phyloP scores from a whole-genome alignment of 1,140 invertebrate species.

The Drosophila albomicans region DNA sequence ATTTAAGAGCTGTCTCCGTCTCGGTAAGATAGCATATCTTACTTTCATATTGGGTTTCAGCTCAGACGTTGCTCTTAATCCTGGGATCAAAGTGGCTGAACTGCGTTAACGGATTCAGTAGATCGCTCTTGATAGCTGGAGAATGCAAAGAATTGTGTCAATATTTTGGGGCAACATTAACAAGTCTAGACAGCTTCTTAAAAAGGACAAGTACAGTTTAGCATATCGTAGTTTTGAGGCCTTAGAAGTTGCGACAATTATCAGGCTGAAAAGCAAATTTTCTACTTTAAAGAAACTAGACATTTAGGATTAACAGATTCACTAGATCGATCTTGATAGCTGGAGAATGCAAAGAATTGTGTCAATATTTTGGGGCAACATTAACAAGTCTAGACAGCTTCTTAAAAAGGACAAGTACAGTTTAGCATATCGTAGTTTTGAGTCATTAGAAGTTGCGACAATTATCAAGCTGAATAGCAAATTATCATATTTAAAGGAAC shows the following conservation, averaged over 20 bases:
- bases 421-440: not conserved
- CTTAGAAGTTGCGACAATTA: too few species aligned
- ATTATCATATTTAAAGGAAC: too few species aligned
- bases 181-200: slow-evolving; percentile 9
- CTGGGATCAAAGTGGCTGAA: slow-evolving; percentile 9
- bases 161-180: slow-evolving; percentile 28
- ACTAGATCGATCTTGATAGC: too few species aligned
- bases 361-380: too few species aligned
- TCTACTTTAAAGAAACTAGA: too few species aligned
- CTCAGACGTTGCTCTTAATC: slow-evolving; percentile 4
- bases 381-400: too few species aligned
- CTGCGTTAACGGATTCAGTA: not conserved
- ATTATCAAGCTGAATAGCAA: too few species aligned
- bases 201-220: slow-evolving; percentile 21
- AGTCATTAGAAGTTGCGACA: too few species aligned
- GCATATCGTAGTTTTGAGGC: not conserved
- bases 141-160: slow-evolving; percentile 21
- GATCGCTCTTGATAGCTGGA: slow-evolving; percentile 17
- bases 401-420: too few species aligned
- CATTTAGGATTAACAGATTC: too few species aligned
- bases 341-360: too few species aligned
- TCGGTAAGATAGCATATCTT: slow-evolving; percentile 20
- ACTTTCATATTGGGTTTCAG: slow-evolving; percentile 26
- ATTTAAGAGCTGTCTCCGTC: slow-evolving; percentile 27
- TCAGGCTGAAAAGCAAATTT: too few species aligned